Percentiles rank a stretch among this genome's conserved stretches.
Conservation (phyloP, 2,888 invertebrate genomes). For the Xanthostigma xanthostigma region DNA sequence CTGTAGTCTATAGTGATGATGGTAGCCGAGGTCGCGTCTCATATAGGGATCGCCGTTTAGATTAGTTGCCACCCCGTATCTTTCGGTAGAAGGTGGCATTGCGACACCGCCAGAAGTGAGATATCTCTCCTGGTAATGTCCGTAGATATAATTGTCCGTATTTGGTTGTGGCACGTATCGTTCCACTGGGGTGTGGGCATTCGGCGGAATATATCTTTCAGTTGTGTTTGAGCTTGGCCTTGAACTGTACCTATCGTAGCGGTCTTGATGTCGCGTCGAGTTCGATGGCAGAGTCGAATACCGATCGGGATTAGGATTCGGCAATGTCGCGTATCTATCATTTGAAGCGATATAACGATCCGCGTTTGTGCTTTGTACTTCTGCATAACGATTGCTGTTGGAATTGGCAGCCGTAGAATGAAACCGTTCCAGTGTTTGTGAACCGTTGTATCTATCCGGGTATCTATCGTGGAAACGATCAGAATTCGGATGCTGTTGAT, state of each 20-base stretch:
- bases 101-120: background rate
- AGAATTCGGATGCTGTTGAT: background rate
- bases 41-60: conserved; percentile 36
- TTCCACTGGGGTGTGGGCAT: conserved; percentile 56
- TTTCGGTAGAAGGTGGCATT: background rate
- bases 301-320: conserved; percentile 6
- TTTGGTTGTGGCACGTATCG: conserved; percentile 51
- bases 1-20: conserved; percentile 40
- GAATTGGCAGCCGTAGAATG: background rate
- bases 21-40: conserved; percentile 38
- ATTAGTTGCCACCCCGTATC: too few species aligned
- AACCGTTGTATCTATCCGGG: conserved; percentile 16
- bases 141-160: conserved; percentile 29
- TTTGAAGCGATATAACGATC: conserved; percentile 5
- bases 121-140: conserved; percentile 10
- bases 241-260: background rate
- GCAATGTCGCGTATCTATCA: conserved; percentile 12
- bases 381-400: too few species aligned
- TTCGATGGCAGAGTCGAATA: conserved; percentile 6
- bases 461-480: conserved; percentile 7
- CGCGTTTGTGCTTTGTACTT: conserved; percentile 7
- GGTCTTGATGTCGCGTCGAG: background rate
- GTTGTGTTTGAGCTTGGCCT: background rate
- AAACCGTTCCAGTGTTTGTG: conserved; percentile 9
- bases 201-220: conserved; percentile 33